phyloP scores from a whole-genome alignment of 2,113 vertebrate genomes.

The Fulica atra region DNA sequence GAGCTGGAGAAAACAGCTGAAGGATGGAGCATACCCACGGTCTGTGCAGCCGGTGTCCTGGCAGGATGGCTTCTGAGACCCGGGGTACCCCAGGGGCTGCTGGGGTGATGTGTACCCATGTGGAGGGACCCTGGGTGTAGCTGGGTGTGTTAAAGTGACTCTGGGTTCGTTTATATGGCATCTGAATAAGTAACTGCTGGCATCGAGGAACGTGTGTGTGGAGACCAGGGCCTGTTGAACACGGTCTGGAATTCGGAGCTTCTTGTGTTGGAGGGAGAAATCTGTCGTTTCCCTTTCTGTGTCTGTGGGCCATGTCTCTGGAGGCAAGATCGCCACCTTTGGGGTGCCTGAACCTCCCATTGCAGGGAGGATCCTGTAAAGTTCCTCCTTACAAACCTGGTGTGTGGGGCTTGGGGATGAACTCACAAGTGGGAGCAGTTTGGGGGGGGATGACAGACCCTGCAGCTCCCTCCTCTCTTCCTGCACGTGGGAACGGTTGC shows the following conservation, averaged over 20 bases:
- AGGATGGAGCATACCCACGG: accelerated
- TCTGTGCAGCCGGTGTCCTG: neutral
- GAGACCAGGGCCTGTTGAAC: neutral
- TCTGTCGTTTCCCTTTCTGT: neutral
- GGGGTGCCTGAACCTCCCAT: neutral
- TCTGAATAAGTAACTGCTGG: neutral
- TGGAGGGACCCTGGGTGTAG: accelerated
- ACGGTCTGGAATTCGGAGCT: neutral
- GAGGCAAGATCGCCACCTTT: neutral
- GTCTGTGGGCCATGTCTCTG: neutral
- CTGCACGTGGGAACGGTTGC: neutral
- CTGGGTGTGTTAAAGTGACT: neutral
- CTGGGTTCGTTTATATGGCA: neutral
- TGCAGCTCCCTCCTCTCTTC: neutral
- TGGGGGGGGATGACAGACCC: neutral
- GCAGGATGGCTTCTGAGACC: neutral
- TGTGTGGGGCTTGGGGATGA: neutral
- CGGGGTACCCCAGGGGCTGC: accelerated
- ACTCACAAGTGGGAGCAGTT: neutral
- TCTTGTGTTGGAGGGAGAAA: neutral
- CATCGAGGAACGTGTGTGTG: accelerated
- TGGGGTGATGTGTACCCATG: accelerated
- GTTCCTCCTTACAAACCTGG: neutral
- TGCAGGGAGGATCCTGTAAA: neutral
- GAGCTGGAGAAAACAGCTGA: accelerated